Conservation (phyloP, 2,113 vertebrate species). For the Oxygymnocypris stewartii region DNA sequence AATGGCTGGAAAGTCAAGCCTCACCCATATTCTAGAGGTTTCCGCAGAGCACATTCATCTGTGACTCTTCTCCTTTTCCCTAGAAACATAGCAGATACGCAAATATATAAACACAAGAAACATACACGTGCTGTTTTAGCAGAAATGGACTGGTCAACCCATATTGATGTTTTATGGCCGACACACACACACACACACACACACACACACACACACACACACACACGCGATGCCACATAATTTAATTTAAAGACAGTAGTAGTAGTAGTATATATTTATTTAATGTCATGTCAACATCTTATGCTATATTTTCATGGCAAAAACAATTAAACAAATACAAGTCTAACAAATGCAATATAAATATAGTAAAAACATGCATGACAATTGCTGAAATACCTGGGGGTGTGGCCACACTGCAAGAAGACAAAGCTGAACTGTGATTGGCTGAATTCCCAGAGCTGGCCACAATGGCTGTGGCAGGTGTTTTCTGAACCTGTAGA, state of each 20-base stretch:
- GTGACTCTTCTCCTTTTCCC: constrained; percentile 85
- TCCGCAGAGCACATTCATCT: constrained; percentile 83
- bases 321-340: too few relatives aligned
- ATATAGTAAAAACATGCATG: background rate
- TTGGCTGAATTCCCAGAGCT: constrained; percentile 75
- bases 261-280: too few relatives aligned
- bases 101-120: background rate
- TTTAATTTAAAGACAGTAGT: too few relatives aligned
- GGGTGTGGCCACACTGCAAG: constrained; percentile 74
- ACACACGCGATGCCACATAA: too few relatives aligned
- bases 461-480: constrained; percentile 72
- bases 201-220: too few relatives aligned
- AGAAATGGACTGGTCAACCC: too few relatives aligned
- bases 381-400: constrained; percentile 74
- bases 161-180: too few relatives aligned
- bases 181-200: too few relatives aligned
- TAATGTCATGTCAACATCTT: too few relatives aligned
- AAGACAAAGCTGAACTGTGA: constrained; percentile 72
- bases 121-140: background rate
- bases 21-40: constrained; percentile 90
- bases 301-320: too few relatives aligned
- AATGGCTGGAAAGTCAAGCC: constrained; percentile 49
- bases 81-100: constrained; percentile 39
- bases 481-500: constrained; percentile 80
- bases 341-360: too few relatives aligned